A percentile compares a stretch with the other conserved stretches of the same genome.
Evolutionary conservation across 2,797 vertebrate genomes (phyloP).

Genomic region (Rhinella marina): DNA sequence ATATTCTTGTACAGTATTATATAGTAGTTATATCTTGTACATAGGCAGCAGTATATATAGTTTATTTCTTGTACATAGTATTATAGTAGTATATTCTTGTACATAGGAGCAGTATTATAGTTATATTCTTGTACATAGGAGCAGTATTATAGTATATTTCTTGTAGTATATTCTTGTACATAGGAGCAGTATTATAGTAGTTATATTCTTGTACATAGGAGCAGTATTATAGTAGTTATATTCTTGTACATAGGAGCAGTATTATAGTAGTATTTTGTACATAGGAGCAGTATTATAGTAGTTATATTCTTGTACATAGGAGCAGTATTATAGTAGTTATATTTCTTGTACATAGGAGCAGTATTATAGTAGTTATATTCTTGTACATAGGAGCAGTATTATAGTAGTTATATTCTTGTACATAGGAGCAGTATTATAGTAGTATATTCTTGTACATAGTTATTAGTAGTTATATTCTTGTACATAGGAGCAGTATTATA

Average conservation of each 20-base stretch:
- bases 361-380: constrained; percentile 1
- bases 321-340: not conserved
- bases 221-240: too few species aligned
- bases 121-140: too few species aligned
- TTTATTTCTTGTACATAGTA: not conserved
- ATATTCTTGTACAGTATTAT: not conserved
- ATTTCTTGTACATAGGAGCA: not conserved
- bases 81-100: too few species aligned
- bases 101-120: too few species aligned
- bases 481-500: too few species aligned
- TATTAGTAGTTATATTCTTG: too few species aligned
- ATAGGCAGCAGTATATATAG: not conserved
- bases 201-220: too few species aligned
- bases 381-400: not conserved
- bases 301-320: not conserved
- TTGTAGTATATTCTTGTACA: not conserved
- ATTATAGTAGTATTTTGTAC: not conserved
- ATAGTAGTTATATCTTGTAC: constrained; percentile 1
- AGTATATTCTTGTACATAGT: too few species aligned
- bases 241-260: not conserved
- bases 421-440: too few species aligned
- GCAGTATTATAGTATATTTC: not conserved
- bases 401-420: too few species aligned
- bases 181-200: not conserved
- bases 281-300: constrained; percentile 4